Evolutionary conservation across 2,797 vertebrate genomes (phyloP).

Genomic region (Ispidina picta): DNA sequence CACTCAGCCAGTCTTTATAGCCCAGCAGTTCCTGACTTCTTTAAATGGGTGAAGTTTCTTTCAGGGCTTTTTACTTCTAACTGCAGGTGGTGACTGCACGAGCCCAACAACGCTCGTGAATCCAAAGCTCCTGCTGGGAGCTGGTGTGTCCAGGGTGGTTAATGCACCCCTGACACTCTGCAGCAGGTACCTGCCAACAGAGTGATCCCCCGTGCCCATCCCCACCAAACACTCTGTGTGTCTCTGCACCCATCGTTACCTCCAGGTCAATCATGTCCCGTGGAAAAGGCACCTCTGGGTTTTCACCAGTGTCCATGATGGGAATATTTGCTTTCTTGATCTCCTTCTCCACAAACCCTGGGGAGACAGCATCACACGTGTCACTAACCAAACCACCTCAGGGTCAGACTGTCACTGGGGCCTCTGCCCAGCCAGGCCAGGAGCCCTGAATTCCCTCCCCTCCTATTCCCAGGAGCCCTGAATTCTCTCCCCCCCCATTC

Average conservation of each 20-base stretch:
- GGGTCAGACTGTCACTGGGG: accelerated
- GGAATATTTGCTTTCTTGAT: slow-evolving; percentile 94
- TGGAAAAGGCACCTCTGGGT: slow-evolving; percentile 96
- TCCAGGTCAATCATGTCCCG: slow-evolving; percentile 98
- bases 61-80: not conserved
- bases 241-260: slow-evolving; percentile 76
- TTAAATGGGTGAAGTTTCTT: not conserved
- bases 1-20: not conserved
- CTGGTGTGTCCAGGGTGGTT: not conserved
- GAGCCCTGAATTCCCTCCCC: not conserved
- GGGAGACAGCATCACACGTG: not conserved
- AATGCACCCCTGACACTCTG: not conserved
- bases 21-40: not conserved
- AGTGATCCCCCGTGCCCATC: too few relatives aligned
- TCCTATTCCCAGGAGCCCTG: not conserved
- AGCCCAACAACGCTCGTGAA: too few relatives aligned
- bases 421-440: not conserved
- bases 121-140: accelerated
- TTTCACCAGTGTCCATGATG: slow-evolving; percentile 93
- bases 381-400: not conserved
- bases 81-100: not conserved
- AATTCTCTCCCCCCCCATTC: too few relatives aligned
- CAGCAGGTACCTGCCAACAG: accelerated
- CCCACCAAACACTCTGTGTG: not conserved
- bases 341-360: slow-evolving; percentile 99